These are phyloP conservation scores for Phaetusa simplex DNA, from an alignment of 2,113 vertebrate genomes.

Conservation along the genomic window DNA sequence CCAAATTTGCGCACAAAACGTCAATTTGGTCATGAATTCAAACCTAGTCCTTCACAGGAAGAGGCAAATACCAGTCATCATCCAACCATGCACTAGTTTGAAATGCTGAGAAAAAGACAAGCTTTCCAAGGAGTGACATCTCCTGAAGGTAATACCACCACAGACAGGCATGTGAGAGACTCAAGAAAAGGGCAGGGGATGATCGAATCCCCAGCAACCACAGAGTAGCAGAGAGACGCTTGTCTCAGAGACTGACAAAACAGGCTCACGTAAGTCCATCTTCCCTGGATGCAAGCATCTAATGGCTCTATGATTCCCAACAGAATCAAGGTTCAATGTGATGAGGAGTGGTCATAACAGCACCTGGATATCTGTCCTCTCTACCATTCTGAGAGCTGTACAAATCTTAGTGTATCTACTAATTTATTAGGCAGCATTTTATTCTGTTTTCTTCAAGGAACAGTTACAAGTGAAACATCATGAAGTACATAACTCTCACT, in stretches of 20 bases:
- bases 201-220: background rate
- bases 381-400: background rate
- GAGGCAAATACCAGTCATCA: background rate
- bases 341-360: background rate
- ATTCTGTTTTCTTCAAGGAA: background rate
- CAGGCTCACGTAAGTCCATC: background rate
- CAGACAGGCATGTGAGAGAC: background rate
- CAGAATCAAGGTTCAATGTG: rapidly evolving
- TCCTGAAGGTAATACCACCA: background rate
- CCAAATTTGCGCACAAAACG: background rate
- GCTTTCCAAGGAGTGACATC: background rate
- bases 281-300: background rate
- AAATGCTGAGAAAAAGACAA: background rate
- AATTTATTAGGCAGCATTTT: background rate
- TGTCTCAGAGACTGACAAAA: background rate
- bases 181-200: background rate
- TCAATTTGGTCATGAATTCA: background rate
- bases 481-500: background rate
- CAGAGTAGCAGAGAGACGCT: background rate
- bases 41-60: background rate
- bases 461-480: background rate
- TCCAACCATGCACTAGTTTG: background rate
- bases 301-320: background rate
- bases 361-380: background rate
- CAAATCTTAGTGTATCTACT: background rate